phyloP scores from a whole-genome alignment of 2,888 invertebrate genomes.

The Conomelus anceps region DNA sequence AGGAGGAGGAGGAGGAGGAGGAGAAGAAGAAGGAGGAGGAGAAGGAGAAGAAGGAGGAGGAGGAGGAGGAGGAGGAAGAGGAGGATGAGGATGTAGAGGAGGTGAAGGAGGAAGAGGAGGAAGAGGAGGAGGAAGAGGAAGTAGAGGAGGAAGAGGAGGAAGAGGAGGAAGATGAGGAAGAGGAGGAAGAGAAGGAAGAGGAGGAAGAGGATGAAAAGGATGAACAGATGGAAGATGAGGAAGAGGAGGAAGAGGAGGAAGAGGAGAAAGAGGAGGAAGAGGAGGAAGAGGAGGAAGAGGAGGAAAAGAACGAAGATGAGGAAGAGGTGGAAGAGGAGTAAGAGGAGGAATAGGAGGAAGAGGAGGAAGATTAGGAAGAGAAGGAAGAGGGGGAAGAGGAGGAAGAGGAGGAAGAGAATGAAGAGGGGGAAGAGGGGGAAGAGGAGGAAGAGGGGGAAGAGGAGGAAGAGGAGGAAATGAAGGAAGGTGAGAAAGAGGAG shows the following conservation, averaged over 20 bases:
- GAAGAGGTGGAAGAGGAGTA: not conserved
- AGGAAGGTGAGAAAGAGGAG: not conserved
- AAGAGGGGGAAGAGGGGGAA: too few relatives aligned
- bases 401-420: not conserved
- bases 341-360: not conserved
- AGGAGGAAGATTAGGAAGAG: not conserved
- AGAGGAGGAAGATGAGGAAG: not conserved
- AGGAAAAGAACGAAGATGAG: too few relatives aligned
- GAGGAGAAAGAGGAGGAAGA: too few relatives aligned
- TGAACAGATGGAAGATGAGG: not conserved
- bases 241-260: not conserved
- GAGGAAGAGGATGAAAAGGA: not conserved
- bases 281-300: not conserved
- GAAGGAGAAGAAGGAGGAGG: not conserved
- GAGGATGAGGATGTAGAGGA: too few relatives aligned
- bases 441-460: not conserved
- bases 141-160: not conserved
- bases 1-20: not conserved
- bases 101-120: not conserved
- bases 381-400: not conserved
- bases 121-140: not conserved
- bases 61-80: not conserved
- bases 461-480: not conserved
- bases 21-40: not conserved
- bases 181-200: not conserved